Percentiles rank a stretch among this genome's conserved stretches.
These are phyloP conservation scores for Keiferia lycopersicella DNA, from an alignment of 2,888 invertebrate species.

Conservation along the genomic window DNA sequence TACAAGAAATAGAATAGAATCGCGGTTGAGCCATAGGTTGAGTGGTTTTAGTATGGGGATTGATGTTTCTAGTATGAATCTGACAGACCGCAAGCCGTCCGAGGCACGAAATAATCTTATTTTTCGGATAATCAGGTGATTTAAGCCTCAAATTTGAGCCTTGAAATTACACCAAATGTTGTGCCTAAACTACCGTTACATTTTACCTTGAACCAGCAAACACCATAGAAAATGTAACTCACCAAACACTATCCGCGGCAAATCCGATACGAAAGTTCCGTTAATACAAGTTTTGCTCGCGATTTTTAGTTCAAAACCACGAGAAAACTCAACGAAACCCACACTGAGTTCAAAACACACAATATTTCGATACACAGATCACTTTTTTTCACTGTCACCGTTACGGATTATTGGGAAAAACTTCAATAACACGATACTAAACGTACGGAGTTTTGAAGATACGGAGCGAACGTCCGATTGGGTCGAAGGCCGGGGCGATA, in stretches of 20 bases:
- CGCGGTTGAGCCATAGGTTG: too few relatives aligned
- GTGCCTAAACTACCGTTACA: slow-evolving; percentile 45
- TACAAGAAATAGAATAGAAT: too few relatives aligned
- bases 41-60: too few relatives aligned
- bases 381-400: slow-evolving; percentile 61
- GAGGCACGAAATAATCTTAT: too few relatives aligned
- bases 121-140: too few relatives aligned
- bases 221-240: slow-evolving; percentile 66
- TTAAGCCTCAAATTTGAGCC: too few relatives aligned
- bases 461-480: slow-evolving; percentile 36
- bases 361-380: slow-evolving; percentile 47
- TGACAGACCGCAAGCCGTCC: too few relatives aligned
- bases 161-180: too few relatives aligned
- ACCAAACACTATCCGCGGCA: slow-evolving; percentile 58
- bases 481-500: slow-evolving; percentile 50
- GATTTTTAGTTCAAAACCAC: slow-evolving; percentile 68
- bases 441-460: slow-evolving; percentile 65
- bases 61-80: too few relatives aligned
- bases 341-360: slow-evolving; percentile 47
- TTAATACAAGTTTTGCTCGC: slow-evolving; percentile 64
- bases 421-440: slow-evolving; percentile 58
- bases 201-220: slow-evolving; percentile 53
- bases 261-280: slow-evolving; percentile 65
- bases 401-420: slow-evolving; percentile 40
- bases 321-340: slow-evolving; percentile 52